Evolutionary conservation across 2,888 invertebrate genomes (phyloP), one percentile per base, ranked within the genome.

Genomic region (Drosophila sordidula): DNA sequence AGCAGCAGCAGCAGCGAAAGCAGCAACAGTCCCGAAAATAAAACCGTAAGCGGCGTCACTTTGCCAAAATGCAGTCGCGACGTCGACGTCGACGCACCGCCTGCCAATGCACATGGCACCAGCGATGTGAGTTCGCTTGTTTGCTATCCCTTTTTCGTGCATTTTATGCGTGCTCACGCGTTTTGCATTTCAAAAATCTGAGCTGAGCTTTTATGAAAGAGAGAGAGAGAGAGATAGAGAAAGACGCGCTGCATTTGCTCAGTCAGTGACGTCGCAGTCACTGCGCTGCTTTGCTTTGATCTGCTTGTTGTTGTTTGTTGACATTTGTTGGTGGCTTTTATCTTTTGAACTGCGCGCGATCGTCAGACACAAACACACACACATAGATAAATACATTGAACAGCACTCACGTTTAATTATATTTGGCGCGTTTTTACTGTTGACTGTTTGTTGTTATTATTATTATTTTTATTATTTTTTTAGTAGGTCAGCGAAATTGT

Each of bases 401-500:
- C 70, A 70, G 52, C 79, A 72, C 83, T 81, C 66, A 81, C 73
- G 70, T 84, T 88, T 80, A 80, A 86, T 84, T 82, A 77, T 80
- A 72, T 78, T 80, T 78, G 50, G 75, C 78, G 71, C 71, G 57
- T 71, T 75, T 70, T 70, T 56, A 32, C 45, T 41, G 57, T 54
- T 62, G 57, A 49, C 49, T 59, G 63, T 64, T 75, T 49, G 62
- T 66, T 34, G 34, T 34, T 12, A 4, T 29, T 29, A 29, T 9
- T 83, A 58, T 67, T 77, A 54, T 55, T 76, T 25, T 49, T 59
- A 44, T 61, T 38, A 56, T 65, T 50, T 70, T 78, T 83, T 82
- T 89, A 84, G 85, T 86, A 70, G 85, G 85, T 86, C 85, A 86
- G 89, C 87, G 81, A 86, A 89, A 84, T 89, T 75, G 61, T 70